These are phyloP conservation scores for Cheirogaleus major DNA, from an alignment of 2,797 vertebrate species.

Conservation along the genomic window DNA sequence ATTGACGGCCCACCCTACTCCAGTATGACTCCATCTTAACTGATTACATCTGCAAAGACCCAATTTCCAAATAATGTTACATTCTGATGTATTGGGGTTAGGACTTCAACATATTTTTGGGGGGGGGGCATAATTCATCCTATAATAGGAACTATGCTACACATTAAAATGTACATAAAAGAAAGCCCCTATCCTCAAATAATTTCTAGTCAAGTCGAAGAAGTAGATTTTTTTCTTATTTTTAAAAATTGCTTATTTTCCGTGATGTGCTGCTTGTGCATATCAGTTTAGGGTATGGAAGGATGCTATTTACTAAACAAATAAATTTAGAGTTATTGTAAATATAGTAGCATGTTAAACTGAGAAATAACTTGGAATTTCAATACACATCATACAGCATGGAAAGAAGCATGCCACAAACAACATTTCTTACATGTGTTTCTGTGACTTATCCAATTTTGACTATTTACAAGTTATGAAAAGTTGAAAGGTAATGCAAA, in stretches of 20 bases:
- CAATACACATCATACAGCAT: background rate
- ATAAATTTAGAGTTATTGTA: background rate
- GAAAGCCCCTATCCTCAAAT: background rate
- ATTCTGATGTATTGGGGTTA: background rate
- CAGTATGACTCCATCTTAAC: background rate
- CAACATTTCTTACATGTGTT: background rate
- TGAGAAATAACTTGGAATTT: constrained; percentile 27
- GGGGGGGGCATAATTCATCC: background rate
- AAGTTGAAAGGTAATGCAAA: constrained; percentile 9
- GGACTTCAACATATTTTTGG: background rate
- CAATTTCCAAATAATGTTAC: background rate
- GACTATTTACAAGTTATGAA: background rate
- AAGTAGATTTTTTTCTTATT: background rate
- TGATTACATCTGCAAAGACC: background rate
- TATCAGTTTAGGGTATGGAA: constrained; percentile 3
- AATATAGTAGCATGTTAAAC: background rate
- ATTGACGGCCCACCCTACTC: background rate
- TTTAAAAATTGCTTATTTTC: background rate
- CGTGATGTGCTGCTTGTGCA: background rate
- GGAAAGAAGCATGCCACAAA: background rate
- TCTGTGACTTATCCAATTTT: background rate
- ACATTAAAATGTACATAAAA: background rate
- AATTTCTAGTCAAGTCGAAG: background rate
- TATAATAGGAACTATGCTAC: background rate
- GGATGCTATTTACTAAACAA: background rate